Conservation (phyloP, 1,140 invertebrate species). For the Drosophila tsacasi region DNA sequence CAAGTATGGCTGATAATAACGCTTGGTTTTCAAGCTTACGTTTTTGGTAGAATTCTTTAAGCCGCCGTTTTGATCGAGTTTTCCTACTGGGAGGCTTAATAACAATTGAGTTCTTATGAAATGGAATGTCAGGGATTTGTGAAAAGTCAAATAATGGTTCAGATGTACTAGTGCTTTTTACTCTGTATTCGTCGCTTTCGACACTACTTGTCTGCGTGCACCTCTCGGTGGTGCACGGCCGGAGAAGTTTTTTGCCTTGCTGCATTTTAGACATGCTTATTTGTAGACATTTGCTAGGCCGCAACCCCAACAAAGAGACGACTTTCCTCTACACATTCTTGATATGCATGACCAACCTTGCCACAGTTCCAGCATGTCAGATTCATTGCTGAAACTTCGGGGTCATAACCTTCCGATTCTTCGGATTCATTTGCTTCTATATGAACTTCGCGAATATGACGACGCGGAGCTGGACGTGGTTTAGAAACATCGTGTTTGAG, state of each 20-base stretch:
- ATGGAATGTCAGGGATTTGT: background rate
- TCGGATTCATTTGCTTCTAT: background rate
- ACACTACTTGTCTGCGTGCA: conserved; percentile 4
- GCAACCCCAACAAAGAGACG: conserved; percentile 9
- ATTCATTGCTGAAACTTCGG: too few species aligned
- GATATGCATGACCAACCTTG: conserved; percentile 1
- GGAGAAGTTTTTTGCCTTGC: conserved; percentile 8
- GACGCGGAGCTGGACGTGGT: conserved; percentile 6
- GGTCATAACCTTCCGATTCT: too few species aligned
- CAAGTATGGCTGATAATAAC: conserved; percentile 1
- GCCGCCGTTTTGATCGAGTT: background rate
- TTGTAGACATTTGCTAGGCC: background rate
- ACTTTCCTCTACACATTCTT: conserved; percentile 6
- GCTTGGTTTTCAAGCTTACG: conserved; percentile 1
- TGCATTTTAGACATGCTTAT: conserved; percentile 2
- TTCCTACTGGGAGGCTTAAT: background rate
- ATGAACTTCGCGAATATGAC: background rate
- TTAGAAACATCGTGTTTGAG: background rate
- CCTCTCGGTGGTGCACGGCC: conserved; percentile 2
- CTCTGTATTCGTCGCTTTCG: conserved; percentile 14
- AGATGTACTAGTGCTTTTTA: background rate
- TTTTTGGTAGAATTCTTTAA: background rate
- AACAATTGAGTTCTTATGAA: background rate
- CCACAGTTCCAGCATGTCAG: conserved; percentile 8
- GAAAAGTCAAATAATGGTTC: background rate